A percentile compares a stretch with the other conserved stretches of the same genome.
phyloP scores from a whole-genome alignment of 2,797 vertebrate species.

The Botia almorhae region DNA sequence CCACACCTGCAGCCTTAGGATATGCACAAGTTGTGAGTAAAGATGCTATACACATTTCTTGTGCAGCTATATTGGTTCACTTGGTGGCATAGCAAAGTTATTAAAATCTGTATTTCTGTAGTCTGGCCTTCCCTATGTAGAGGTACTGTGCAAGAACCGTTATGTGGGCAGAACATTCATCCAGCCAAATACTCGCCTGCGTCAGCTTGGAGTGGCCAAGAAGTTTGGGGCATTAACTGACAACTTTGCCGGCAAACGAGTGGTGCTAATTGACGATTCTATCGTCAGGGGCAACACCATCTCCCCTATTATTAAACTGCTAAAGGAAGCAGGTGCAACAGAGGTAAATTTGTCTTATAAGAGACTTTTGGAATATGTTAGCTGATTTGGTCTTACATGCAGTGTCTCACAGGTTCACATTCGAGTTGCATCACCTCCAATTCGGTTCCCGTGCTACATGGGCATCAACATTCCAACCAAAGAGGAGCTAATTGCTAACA shows the following conservation, averaged over 20 bases:
- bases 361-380: neutral
- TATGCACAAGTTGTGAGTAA: slow-evolving; percentile 88
- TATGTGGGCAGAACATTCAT: slow-evolving; percentile 98
- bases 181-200: slow-evolving; percentile 93
- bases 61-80: neutral
- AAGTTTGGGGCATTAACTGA: slow-evolving; percentile 96
- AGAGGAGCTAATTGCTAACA: slow-evolving; percentile 98
- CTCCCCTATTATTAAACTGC: slow-evolving; percentile 95
- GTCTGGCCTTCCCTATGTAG: slow-evolving; percentile 92
- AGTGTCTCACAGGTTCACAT: slow-evolving; percentile 87
- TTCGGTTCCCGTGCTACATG: slow-evolving; percentile 96
- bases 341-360: slow-evolving; percentile 77
- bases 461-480: slow-evolving; percentile 99
- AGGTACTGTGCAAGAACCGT: slow-evolving; percentile 97
- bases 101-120: slow-evolving; percentile 60
- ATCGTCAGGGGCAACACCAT: slow-evolving; percentile 98
- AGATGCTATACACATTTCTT: neutral
- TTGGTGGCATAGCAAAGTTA: neutral
- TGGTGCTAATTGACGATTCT: slow-evolving; percentile 95
- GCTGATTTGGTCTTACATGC: neutral
- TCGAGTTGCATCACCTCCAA: slow-evolving; percentile 95
- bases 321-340: slow-evolving; percentile 94
- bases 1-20: slow-evolving; percentile 95
- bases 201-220: slow-evolving; percentile 97
- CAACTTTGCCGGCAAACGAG: slow-evolving; percentile 94